phyloP scores from a whole-genome alignment of 2,888 invertebrate species.

The Lamellibrachia satsuma region DNA sequence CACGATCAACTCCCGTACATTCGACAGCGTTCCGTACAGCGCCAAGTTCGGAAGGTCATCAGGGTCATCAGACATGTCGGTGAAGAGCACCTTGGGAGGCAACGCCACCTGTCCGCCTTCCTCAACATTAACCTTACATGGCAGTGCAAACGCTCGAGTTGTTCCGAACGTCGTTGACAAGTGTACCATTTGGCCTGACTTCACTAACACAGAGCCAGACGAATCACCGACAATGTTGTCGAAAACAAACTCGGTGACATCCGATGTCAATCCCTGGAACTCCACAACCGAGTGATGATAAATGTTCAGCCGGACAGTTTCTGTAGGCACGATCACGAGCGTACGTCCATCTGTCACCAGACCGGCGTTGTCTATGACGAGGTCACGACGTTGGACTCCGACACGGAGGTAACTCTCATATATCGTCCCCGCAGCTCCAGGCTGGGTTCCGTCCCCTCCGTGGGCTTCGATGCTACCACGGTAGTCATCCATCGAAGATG shows the following conservation, averaged over 20 bases:
- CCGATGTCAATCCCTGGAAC: slow-evolving; percentile 13
- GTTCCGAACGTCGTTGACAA: slow-evolving; percentile 50
- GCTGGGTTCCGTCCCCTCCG: slow-evolving; percentile 43
- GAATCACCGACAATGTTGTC: slow-evolving; percentile 45
- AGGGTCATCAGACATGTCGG: slow-evolving; percentile 38
- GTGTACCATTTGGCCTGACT: slow-evolving; percentile 38
- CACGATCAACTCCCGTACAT: slow-evolving; percentile 46
- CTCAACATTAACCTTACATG: slow-evolving; percentile 43
- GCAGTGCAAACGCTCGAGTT: slow-evolving; percentile 44
- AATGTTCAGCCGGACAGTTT: background rate
- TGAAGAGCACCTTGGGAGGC: slow-evolving; percentile 47
- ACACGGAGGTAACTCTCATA: slow-evolving; percentile 43
- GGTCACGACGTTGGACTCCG: slow-evolving; percentile 32
- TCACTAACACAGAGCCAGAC: slow-evolving; percentile 42
- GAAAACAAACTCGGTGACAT: slow-evolving; percentile 32
- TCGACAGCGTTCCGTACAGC: slow-evolving; percentile 45
- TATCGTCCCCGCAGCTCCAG: slow-evolving; percentile 50
- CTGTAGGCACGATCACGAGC: slow-evolving; percentile 18
- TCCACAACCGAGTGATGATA: background rate
- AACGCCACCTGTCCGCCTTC: slow-evolving; percentile 37
- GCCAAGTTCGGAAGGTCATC: slow-evolving; percentile 42
- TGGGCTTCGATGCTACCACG: slow-evolving; percentile 38
- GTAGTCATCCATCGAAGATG: slow-evolving; percentile 38
- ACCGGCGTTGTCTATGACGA: slow-evolving; percentile 43
- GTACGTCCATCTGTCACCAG: slow-evolving; percentile 6